Evolutionary conservation across 92 coral and sea anemone genomes (phyloP), one percentile per base, ranked within the genome.

Genomic region (Scolanthus callimorphus): DNA sequence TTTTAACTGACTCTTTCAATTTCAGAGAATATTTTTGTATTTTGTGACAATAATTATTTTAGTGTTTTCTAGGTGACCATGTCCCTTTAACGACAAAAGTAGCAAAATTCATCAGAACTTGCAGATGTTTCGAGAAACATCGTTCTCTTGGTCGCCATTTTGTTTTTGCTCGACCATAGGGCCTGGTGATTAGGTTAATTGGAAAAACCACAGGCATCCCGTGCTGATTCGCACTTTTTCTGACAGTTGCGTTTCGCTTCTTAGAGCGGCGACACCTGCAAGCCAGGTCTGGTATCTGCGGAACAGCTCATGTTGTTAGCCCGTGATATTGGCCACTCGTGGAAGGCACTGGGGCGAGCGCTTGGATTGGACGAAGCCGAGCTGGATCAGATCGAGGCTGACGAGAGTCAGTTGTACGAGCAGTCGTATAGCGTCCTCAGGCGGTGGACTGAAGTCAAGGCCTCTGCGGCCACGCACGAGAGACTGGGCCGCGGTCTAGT

Each of bases 341-440:
- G 82, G 82, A 75, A 75, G 31, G 51, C 38, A 11, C 31, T 75
- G 57, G 82, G 74, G 2, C 55, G 58, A 58, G 74, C 67, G 27
- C 61, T 75, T 17, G 67, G 61, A 11, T 44, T 75, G 41, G 64
- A 49, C 11, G 74, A 75, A 25, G 50, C 61, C 19, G 74, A 75
- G 4, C 48, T 75, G 59, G 82, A 75, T 23, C 68, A 75, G 31
- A 57, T 75, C 39, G 82, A 75, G 50, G 68, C 58, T 49, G 82
- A 75, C 20, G 82, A 75, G 44, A 22, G 34, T 9, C 51, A 59
- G 15, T 57, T 65, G n/a, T 74, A 74, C 39, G 81, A 74, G 57
- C 71, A 54, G 11, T 55, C 65, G 30, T 74, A 64, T 21, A 62
- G 65, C 24, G 65, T 74, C 12, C 61, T 74, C 11, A 47, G 57